Evolutionary conservation across 2,113 vertebrate genomes (phyloP), one percentile per base, ranked within the genome.

Genomic region (Haemorhous mexicanus): DNA sequence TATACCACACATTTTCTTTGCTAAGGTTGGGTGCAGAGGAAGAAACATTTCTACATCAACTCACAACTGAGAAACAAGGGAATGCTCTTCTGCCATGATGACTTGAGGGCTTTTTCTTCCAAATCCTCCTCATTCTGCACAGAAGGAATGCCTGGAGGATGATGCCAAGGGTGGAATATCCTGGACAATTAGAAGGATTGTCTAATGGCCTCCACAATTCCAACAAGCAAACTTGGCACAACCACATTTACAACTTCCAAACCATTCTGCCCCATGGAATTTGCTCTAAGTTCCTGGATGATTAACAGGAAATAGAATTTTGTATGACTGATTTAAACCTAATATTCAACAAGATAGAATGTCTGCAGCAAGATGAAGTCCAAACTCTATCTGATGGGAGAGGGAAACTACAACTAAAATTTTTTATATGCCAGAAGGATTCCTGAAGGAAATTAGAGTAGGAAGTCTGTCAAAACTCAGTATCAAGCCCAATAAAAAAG

Each of bases 1-100:
- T 32, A 20, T 2, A 5, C 6, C n/a, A 35, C 16, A n/a, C 0
- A 0, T 49, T 77, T 56, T 50, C 50, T 75, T 75, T 79, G 43
- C 32, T 82, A 23, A 39, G 10, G 28, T 11, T 61, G 46, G 66
- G 56, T 3, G 14, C 18, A 64, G 66, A 82, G 16, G 27, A 41
- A 62, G 13, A 69, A 84, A 75, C 24, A 56, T 43, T 84, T 69
- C 59, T 52, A 21, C n/a, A 53, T 19, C 43, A 70, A 50, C 13
- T 20, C 50, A 41, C 26, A 39, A 9, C 5, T 32, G 39, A 77
- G 30, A 73, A 68, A 73, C 21, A 41, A 0, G 6, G 24, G 20
- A 66, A 66, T 39, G n/a, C 3, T 52, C n/a, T 82, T 32, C 49
- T 68, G 55, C 35, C 16, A 74, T 0, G 9, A 26, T 16, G 16